phyloP scores from a whole-genome alignment of 2,797 vertebrate genomes.

The Streptopelia turtur region DNA sequence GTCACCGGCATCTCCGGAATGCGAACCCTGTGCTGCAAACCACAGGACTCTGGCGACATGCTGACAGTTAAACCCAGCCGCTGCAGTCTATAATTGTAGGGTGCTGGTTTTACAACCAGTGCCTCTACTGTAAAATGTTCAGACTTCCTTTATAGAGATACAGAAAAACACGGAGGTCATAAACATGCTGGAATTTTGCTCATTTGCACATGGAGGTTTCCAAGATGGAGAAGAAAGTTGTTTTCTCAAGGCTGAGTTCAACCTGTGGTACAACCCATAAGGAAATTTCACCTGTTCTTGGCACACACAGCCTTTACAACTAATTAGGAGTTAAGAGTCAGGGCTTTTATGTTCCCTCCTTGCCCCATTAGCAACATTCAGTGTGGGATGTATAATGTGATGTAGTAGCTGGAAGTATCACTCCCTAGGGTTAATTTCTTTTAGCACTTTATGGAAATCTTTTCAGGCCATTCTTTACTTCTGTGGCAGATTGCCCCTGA shows the following conservation, averaged over 20 bases:
- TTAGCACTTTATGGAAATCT: neutral
- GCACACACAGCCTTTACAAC: fast-evolving
- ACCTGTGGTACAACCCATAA: neutral
- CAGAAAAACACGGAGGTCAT: constrained; percentile 2
- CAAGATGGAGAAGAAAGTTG: neutral
- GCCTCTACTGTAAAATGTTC: neutral
- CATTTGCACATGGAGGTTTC: neutral
- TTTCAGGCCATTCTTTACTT: neutral
- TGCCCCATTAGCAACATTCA: neutral
- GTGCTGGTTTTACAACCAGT: constrained; percentile 6
- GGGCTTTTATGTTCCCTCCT: neutral
- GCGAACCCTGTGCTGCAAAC: neutral
- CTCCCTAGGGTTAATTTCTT: neutral
- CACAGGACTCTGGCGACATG: neutral
- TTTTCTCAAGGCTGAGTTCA: neutral
- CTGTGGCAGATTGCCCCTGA: neutral
- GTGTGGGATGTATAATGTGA: neutral
- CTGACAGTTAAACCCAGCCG: constrained; percentile 9
- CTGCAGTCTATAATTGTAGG: constrained; percentile 27
- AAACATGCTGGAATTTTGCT: neutral
- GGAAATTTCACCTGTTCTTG: neutral
- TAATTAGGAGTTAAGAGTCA: neutral
- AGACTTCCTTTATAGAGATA: neutral
- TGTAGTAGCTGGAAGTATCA: neutral
- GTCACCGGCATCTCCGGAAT: constrained; percentile 47